Percentiles rank a stretch among this genome's conserved stretches.
Conservation (phyloP, 2,113 vertebrate species). For the Nansenia antarctica region DNA sequence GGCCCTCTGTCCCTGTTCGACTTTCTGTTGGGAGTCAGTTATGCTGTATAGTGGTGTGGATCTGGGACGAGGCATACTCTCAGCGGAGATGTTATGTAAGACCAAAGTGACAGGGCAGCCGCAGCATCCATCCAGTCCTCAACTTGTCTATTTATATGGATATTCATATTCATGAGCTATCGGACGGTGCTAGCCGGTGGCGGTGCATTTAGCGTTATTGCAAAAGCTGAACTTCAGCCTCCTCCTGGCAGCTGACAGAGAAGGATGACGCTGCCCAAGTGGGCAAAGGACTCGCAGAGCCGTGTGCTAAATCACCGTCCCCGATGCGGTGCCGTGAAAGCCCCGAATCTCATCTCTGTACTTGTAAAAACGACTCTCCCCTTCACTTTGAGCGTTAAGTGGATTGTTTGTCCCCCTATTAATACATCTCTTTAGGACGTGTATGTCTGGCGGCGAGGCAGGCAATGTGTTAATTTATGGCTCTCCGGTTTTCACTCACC, state of each 20-base stretch:
- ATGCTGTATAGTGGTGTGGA: conserved; percentile 15
- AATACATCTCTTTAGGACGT: conserved; percentile 63
- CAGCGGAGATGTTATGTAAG: conserved; percentile 68
- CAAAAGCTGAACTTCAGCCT: conserved; percentile 67
- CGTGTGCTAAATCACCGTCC: conserved; percentile 68
- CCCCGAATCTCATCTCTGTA: conserved; percentile 53
- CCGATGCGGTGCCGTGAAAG: conserved; percentile 62
- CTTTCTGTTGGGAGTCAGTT: conserved; percentile 35
- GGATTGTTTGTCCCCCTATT: conserved; percentile 68
- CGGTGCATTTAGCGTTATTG: conserved; percentile 77
- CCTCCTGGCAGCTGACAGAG: conserved; percentile 73
- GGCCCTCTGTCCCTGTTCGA: conserved; percentile 11
- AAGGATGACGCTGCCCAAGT: conserved; percentile 73
- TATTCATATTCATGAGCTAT: conserved; percentile 79
- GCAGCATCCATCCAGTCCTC: conserved; percentile 72
- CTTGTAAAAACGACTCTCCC: conserved; percentile 69
- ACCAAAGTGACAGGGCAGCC: conserved; percentile 68
- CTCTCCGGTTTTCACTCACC: conserved; percentile 26
- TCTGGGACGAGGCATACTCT: conserved; percentile 57
- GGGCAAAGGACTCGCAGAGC: conserved; percentile 72
- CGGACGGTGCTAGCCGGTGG: conserved; percentile 64
- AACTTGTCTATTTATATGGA: conserved; percentile 77
- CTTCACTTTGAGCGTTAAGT: conserved; percentile 70
- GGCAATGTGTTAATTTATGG: conserved; percentile 51
- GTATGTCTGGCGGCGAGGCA: conserved; percentile 24